Conservation (phyloP, 2,888 invertebrate genomes). For the Brenthis hecate region DNA sequence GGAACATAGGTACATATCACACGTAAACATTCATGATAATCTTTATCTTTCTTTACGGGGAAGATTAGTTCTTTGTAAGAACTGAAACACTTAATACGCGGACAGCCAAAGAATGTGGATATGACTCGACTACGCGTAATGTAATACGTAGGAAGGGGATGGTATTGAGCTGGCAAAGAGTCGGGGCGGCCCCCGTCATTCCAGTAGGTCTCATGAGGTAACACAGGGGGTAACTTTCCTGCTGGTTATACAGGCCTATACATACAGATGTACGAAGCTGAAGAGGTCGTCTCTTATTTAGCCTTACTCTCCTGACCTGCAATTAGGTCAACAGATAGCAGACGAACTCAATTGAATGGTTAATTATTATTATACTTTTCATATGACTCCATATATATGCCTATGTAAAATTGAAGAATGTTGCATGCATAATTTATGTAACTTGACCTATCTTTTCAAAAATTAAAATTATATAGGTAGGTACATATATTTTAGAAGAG, state of each 20-base stretch:
- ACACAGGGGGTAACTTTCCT: conserved; percentile 45
- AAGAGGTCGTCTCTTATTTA: conserved; percentile 38
- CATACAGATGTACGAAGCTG: conserved; percentile 36
- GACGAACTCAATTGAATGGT: conserved; percentile 37
- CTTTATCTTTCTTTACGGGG: conserved; percentile 14
- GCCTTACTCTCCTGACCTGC: conserved; percentile 38
- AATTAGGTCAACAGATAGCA: conserved; percentile 41
- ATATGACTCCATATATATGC: neutral
- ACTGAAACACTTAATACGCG: conserved; percentile 15
- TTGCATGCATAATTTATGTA: no score
- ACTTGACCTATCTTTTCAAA: neutral
- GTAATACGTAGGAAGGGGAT: conserved; percentile 38
- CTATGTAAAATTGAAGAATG: no score
- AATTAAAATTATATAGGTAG: no score
- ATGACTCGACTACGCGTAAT: conserved; percentile 32
- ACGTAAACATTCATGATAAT: neutral
- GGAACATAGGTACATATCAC: no score
- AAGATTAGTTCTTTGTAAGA: conserved; percentile 22
- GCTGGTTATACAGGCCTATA: conserved; percentile 34
- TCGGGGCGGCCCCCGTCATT: conserved; percentile 62
- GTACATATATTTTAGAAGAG: no score
- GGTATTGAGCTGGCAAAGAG: conserved; percentile 45
- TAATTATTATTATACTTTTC: conserved; percentile 32
- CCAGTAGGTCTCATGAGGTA: conserved; percentile 59
- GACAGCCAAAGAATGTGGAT: conserved; percentile 21